Conservation (phyloP, 2,888 invertebrate genomes). For the Aphodius granarius region DNA sequence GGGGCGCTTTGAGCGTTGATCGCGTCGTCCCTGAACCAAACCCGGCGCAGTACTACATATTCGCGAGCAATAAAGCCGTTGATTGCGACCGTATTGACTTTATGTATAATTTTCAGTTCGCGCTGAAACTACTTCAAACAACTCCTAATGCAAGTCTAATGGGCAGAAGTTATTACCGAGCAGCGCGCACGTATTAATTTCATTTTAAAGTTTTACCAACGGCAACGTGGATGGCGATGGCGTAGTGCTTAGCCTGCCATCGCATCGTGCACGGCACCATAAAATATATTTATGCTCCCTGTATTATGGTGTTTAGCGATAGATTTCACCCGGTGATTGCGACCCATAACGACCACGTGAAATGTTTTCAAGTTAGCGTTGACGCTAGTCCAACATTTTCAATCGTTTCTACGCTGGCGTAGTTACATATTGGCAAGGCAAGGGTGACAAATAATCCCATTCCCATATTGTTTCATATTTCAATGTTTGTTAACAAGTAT, state of each 20-base stretch:
- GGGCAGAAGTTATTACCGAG: constrained; percentile 20
- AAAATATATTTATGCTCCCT: background rate
- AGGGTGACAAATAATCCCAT: too few relatives aligned
- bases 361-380: background rate
- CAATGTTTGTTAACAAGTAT: too few relatives aligned
- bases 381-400: background rate
- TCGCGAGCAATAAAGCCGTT: constrained; percentile 8
- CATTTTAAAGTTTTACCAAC: background rate
- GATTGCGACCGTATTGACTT: constrained; percentile 15
- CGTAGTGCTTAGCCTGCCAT: background rate
- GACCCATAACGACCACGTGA: background rate
- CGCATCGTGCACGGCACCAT: background rate
- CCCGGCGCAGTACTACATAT: background rate
- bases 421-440: background rate
- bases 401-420: background rate
- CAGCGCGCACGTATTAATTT: background rate
- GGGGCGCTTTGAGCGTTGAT: constrained; percentile 1
- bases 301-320: background rate
- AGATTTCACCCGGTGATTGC: background rate
- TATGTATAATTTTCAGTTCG: constrained; percentile 10
- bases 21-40: background rate
- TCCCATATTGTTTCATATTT: too few relatives aligned
- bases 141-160: constrained; percentile 21
- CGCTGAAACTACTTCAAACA: background rate
- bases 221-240: too few relatives aligned